phyloP scores from a whole-genome alignment of 2,113 vertebrate genomes.

The Pomatostomus ruficeps region DNA sequence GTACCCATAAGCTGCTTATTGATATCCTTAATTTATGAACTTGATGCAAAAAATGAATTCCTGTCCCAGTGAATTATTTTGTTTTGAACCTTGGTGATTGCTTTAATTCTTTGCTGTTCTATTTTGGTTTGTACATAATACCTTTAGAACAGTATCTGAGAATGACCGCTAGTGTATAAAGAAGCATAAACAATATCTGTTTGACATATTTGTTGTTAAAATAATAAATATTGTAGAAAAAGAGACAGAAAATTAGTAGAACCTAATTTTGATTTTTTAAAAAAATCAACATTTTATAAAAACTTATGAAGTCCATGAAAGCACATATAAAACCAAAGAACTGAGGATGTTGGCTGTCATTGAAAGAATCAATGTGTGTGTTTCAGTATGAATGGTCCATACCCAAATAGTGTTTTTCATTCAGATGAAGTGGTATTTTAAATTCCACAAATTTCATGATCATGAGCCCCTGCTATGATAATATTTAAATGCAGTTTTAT shows the following conservation, averaged over 20 bases:
- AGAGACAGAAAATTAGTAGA: background rate
- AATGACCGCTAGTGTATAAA: background rate
- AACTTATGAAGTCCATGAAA: background rate
- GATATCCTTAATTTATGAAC: slow-evolving; percentile 15
- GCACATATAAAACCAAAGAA: background rate
- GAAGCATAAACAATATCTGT: background rate
- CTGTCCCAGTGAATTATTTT: background rate
- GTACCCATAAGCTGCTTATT: background rate
- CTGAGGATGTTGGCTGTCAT: background rate
- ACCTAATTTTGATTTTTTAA: too few relatives aligned
- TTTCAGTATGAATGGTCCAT: background rate
- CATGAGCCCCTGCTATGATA: background rate
- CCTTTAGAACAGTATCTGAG: background rate
- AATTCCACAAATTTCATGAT: background rate
- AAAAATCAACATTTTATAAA: background rate
- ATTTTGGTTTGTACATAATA: rapidly evolving
- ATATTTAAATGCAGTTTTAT: background rate
- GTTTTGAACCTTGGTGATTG: background rate
- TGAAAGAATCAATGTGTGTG: background rate
- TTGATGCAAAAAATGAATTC: slow-evolving; percentile 3
- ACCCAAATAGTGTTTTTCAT: background rate
- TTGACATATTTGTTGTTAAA: background rate
- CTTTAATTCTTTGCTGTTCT: background rate
- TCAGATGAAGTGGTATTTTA: background rate
- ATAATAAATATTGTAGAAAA: background rate